These are phyloP conservation scores for Callorhinus ursinus DNA, from an alignment of 2,113 vertebrate species.

Conservation along the genomic window DNA sequence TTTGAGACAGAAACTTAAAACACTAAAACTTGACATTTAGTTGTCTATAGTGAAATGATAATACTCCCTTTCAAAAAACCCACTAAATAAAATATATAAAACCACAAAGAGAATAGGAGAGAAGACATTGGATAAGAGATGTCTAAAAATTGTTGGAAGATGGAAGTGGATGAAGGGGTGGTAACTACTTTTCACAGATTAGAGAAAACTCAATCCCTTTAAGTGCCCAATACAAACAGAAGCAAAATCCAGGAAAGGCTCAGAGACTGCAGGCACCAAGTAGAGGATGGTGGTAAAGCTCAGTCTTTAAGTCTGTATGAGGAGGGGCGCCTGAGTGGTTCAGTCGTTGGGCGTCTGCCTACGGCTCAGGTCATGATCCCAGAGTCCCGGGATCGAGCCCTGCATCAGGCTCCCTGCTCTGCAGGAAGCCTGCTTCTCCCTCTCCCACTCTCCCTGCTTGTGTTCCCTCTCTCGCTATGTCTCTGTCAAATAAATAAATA, in stretches of 20 bases:
- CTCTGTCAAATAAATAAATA: no score
- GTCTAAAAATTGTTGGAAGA: not conserved
- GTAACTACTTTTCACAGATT: not conserved
- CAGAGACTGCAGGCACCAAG: not conserved
- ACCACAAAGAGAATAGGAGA: not conserved
- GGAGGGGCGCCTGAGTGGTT: no score
- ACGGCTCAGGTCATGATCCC: no score
- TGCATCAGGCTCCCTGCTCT: no score
- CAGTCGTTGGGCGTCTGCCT: no score
- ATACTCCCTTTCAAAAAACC: not conserved
- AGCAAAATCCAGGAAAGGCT: not conserved
- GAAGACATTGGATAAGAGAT: not conserved
- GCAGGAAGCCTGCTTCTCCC: no score
- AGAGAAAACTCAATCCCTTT: not conserved
- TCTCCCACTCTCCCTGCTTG: no score
- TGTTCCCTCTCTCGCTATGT: no score
- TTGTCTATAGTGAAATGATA: not conserved
- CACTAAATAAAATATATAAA: not conserved
- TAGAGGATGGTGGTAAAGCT: not conserved
- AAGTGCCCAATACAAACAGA: not conserved
- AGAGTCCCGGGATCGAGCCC: no score
- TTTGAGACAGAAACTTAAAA: constrained; percentile 25
- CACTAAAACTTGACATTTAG: constrained; percentile 5
- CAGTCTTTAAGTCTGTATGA: not conserved
- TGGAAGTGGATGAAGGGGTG: not conserved